Percentiles rank a stretch among this genome's conserved stretches.
Conservation (phyloP, 2,797 vertebrate species). For the Pangasius djambal region DNA sequence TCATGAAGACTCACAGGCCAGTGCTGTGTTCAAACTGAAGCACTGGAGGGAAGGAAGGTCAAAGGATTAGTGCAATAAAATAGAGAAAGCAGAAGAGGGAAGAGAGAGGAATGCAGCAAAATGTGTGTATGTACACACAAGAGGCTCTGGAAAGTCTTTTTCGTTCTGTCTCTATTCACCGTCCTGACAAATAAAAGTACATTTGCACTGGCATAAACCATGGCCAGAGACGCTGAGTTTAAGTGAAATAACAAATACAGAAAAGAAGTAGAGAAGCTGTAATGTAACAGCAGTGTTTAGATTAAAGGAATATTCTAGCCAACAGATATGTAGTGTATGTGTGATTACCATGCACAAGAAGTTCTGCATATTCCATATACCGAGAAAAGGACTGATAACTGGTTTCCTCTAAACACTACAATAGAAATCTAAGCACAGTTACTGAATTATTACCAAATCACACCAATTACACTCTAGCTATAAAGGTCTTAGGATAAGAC, state of each 20-base stretch:
- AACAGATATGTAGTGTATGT: not conserved
- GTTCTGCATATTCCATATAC: not conserved
- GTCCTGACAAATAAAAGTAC: conserved; percentile 16
- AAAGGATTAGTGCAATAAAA: conserved; percentile 30
- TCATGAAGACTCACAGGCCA: not conserved
- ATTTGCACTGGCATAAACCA: conserved; percentile 5
- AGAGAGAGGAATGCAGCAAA: not conserved
- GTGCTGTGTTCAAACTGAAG: not conserved
- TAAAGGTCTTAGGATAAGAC: not conserved
- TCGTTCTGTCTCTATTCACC: not conserved
- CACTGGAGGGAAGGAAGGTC: conserved; percentile 21
- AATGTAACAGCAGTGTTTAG: not conserved
- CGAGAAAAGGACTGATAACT: not conserved
- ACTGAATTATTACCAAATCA: not conserved
- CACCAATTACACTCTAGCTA: not conserved
- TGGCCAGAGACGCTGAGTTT: not conserved
- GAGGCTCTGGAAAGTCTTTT: not conserved
- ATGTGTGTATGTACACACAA: conserved; percentile 19
- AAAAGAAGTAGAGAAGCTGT: not conserved
- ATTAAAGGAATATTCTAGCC: not conserved
- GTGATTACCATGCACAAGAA: not conserved
- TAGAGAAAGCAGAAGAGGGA: not conserved
- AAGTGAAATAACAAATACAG: not conserved
- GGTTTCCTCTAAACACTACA: not conserved
- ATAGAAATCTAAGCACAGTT: not conserved